phyloP scores from a whole-genome alignment of 2,113 vertebrate genomes.

The Xenopus laevis region DNA sequence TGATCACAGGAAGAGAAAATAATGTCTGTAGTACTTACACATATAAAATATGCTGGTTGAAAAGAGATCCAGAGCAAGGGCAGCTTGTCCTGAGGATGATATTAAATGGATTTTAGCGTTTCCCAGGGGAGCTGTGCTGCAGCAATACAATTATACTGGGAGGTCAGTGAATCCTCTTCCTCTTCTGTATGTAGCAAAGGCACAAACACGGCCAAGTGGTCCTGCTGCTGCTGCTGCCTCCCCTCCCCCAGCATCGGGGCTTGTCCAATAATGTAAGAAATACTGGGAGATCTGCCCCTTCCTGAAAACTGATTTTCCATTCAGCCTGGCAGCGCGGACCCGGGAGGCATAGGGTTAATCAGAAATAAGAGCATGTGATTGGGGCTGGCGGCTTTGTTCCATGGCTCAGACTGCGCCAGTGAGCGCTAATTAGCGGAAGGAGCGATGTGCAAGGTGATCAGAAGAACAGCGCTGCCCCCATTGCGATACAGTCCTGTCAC shows the following conservation, averaged over 20 bases:
- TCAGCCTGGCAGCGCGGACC: conserved; percentile 3
- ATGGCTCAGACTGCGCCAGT: no score
- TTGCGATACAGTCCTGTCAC: not conserved
- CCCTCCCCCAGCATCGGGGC: conserved; percentile 34
- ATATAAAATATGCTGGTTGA: not conserved
- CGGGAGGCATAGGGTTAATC: not conserved
- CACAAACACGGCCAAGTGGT: conserved; percentile 17
- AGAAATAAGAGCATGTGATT: not conserved
- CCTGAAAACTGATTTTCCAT: not conserved
- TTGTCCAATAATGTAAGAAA: conserved; percentile 36
- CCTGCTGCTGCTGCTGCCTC: conserved; percentile 4
- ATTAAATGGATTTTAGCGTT: not conserved
- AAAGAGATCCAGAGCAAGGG: not conserved
- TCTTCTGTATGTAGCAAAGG: conserved; percentile 21
- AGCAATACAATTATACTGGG: not conserved
- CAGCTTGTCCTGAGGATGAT: not conserved
- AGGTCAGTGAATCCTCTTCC: conserved; percentile 4
- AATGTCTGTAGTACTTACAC: not conserved
- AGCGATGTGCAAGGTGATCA: no score
- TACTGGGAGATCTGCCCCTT: conserved; percentile 27
- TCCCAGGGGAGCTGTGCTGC: not conserved
- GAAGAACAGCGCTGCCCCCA: no score
- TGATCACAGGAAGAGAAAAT: not conserved
- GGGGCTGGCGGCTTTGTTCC: not conserved
- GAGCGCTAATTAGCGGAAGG: no score